A percentile compares a stretch with the other conserved stretches of the same genome.
phyloP scores from a whole-genome alignment of 2,113 vertebrate genomes.

The Plestiodon gilberti region DNA sequence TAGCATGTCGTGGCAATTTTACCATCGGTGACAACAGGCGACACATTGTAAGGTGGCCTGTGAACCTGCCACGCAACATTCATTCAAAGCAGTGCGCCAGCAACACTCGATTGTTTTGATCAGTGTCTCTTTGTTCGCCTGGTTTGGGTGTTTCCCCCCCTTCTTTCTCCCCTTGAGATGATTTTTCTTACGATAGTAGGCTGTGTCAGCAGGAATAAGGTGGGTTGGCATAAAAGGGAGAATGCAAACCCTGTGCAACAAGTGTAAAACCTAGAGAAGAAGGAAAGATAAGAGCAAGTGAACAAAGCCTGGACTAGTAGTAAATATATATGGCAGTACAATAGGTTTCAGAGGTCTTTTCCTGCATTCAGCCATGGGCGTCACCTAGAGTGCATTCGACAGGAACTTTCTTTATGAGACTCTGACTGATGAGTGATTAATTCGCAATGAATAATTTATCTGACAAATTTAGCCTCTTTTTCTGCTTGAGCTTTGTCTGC shows the following conservation, averaged over 20 bases:
- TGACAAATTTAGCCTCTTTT: background rate
- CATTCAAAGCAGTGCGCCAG: slow-evolving; percentile 10
- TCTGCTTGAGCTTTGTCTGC: slow-evolving; percentile 8
- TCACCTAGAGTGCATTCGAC: slow-evolving; percentile 25
- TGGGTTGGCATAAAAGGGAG: slow-evolving; percentile 2
- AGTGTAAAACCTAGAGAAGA: slow-evolving; percentile 6
- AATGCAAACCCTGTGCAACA: slow-evolving; percentile 18
- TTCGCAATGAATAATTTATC: slow-evolving; percentile 33
- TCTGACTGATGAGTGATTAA: slow-evolving; percentile 38
- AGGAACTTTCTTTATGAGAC: slow-evolving; percentile 5
- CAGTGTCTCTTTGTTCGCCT: background rate
- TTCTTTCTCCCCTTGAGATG: background rate
- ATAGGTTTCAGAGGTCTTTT: slow-evolving; percentile 17
- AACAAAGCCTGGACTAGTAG: slow-evolving; percentile 26
- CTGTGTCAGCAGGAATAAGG: background rate
- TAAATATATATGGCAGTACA: slow-evolving; percentile 15
- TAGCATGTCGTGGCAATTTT: slow-evolving; percentile 10
- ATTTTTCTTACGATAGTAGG: background rate
- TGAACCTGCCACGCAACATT: background rate
- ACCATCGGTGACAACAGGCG: background rate
- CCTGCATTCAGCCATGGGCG: background rate
- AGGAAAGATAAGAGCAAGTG: slow-evolving; percentile 23
- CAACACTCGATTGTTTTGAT: slow-evolving; percentile 11
- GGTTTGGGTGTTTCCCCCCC: background rate
- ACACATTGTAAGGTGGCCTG: slow-evolving; percentile 30